Evolutionary conservation across 2,888 invertebrate genomes (phyloP).

Genomic region (Tenthredo scrophulariae): DNA sequence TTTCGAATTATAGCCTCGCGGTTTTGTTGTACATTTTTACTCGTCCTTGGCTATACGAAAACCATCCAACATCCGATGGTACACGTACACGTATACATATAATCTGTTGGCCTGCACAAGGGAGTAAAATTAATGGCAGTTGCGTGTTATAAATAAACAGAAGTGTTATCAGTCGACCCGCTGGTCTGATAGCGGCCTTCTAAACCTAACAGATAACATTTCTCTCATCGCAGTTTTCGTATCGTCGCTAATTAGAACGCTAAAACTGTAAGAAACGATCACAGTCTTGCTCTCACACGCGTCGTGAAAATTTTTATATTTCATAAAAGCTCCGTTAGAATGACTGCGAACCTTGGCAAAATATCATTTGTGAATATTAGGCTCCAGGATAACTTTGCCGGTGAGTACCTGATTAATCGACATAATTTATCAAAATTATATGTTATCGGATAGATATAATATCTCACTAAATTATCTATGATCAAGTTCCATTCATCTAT

Average conservation of each 20-base stretch:
- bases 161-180: slow-evolving; percentile 69
- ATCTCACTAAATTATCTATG: background rate
- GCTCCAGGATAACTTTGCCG: background rate
- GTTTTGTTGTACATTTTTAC: no score
- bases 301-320: background rate
- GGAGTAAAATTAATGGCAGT: slow-evolving; percentile 44
- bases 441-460: no score
- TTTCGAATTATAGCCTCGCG: no score
- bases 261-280: background rate
- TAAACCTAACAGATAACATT: slow-evolving; percentile 44
- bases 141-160: slow-evolving; percentile 62
- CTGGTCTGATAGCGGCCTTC: slow-evolving; percentile 45
- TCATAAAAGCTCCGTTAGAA: background rate
- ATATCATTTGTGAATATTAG: background rate
- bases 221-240: slow-evolving; percentile 19
- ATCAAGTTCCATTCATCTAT: background rate
- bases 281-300: background rate
- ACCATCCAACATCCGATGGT: slow-evolving; percentile 15
- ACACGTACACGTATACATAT: background rate
- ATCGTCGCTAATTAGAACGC: background rate
- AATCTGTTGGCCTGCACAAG: slow-evolving; percentile 38
- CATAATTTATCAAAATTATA: background rate
- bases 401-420: background rate
- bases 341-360: background rate
- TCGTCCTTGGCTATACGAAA: background rate